Evolutionary conservation across 2,888 invertebrate species (phyloP).

Genomic region (Temnothorax rugatulus): DNA sequence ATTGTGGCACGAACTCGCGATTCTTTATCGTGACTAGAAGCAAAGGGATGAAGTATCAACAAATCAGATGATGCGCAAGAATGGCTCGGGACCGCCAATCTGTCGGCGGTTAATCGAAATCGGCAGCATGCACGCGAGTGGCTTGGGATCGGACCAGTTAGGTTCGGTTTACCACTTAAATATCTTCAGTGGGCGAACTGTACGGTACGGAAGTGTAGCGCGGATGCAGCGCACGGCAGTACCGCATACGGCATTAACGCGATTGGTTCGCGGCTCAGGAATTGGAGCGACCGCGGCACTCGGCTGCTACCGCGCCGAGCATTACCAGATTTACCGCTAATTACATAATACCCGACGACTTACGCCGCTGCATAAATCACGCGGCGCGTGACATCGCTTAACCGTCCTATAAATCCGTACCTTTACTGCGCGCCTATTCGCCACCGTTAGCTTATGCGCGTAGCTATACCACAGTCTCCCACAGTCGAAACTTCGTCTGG

Average conservation of each 20-base stretch:
- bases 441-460: constrained; percentile 21
- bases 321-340: constrained; percentile 78
- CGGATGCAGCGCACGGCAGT: constrained; percentile 49
- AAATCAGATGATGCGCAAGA: constrained; percentile 39
- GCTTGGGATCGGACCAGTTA: constrained; percentile 23
- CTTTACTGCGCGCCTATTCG: constrained; percentile 43
- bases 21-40: constrained; percentile 54
- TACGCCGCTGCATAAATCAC: constrained; percentile 72
- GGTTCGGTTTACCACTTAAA: constrained; percentile 66
- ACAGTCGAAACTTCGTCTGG: constrained; percentile 16
- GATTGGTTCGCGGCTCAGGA: constrained; percentile 75
- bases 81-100: neutral
- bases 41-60: constrained; percentile 52
- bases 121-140: neutral
- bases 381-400: constrained; percentile 67
- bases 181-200: constrained; percentile 61
- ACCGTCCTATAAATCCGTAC: constrained; percentile 62
- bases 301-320: constrained; percentile 45
- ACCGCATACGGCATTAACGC: constrained; percentile 71
- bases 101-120: neutral
- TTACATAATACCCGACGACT: constrained; percentile 76
- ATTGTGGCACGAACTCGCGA: constrained; percentile 50
- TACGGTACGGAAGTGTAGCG: constrained; percentile 6
- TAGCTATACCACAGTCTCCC: constrained; percentile 2
- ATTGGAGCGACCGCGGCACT: constrained; percentile 69